Base-by-base conservation (phyloP, 2,888 invertebrate genomes). In the Dolichomitus sp. region DNA sequence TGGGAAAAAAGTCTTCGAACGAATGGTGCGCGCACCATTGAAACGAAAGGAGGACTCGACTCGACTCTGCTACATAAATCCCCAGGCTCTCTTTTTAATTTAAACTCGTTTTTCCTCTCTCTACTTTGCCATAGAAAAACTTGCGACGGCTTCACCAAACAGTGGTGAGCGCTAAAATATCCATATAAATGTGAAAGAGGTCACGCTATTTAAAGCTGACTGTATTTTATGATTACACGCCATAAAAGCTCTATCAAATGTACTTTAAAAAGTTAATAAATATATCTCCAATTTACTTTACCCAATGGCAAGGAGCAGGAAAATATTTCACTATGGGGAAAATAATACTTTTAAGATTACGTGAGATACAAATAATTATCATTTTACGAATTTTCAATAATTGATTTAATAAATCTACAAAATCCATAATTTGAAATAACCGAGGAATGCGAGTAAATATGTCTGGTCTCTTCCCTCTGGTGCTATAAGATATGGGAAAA, bases 51-150 rank as follows among this genome's bases (percentile, higher is more conserved):
- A 57, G 19, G n/a, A 19, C 57, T 37, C 23, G 14, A 65, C 12
- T 52, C 12, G 9, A 6, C 17, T 1, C n/a, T 19, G 42, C 48
- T 11, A 42, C 50, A 23, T 57, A 57, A 57, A 57, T 70, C 70
- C 54, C 54, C 72, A 17, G 54, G n/a, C 42, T 42, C 27, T 42
- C 42, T 42, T 42, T 57, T 70, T 17, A 42, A 57, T 45, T 59
- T 40, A 37, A 30, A 75, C 37, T 37, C 61, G 30, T 61, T 50
- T 59, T 78, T 65, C 23, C 61, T 37, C 33, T 27, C 66, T 66
- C 12, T 14, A 12, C 33, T 11, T 37, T 50, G 7, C 45, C 61
- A n/a, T 65, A 37, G 50, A 40, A 42, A 72, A 72, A 72, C 42
- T 70, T 50, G 70, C 42, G 17, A 42, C 30, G n/a, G 17, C 27